Evolutionary conservation across 2,888 invertebrate genomes (phyloP).

Genomic region (Sisyra nigra): DNA sequence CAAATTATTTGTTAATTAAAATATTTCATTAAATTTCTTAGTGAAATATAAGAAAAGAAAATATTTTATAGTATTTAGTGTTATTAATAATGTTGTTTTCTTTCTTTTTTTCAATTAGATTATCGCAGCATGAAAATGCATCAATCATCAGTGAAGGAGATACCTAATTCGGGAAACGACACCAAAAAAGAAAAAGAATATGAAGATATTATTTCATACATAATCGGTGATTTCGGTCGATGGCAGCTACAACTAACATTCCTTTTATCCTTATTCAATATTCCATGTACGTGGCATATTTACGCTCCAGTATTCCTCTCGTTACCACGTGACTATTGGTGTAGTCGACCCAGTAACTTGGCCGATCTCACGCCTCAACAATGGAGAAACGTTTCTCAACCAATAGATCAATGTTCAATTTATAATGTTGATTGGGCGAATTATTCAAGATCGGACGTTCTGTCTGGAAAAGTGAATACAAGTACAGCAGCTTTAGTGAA

Average conservation of each 20-base stretch:
- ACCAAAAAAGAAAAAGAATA: slow-evolving; percentile 23
- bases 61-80: too few relatives aligned
- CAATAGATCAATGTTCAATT: neutral
- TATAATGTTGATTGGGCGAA: slow-evolving; percentile 20
- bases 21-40: too few relatives aligned
- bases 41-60: too few relatives aligned
- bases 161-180: neutral
- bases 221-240: slow-evolving; percentile 58
- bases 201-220: slow-evolving; percentile 45
- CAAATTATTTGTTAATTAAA: too few relatives aligned
- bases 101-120: too few relatives aligned
- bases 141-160: slow-evolving; percentile 23
- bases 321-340: slow-evolving; percentile 51
- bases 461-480: slow-evolving; percentile 23
- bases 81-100: too few relatives aligned
- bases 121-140: slow-evolving; percentile 10
- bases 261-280: slow-evolving; percentile 55
- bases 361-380: slow-evolving; percentile 31
- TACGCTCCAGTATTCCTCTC: slow-evolving; percentile 61
- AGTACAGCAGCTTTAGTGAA: slow-evolving; percentile 23
- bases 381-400: slow-evolving; percentile 39
- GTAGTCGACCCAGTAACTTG: slow-evolving; percentile 41
- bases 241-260: slow-evolving; percentile 65
- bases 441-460: slow-evolving; percentile 23
- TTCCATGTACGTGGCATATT: slow-evolving; percentile 70